These are phyloP conservation scores for Ambastaia sidthimunki DNA, from an alignment of 2,797 vertebrate genomes.

Conservation along the genomic window DNA sequence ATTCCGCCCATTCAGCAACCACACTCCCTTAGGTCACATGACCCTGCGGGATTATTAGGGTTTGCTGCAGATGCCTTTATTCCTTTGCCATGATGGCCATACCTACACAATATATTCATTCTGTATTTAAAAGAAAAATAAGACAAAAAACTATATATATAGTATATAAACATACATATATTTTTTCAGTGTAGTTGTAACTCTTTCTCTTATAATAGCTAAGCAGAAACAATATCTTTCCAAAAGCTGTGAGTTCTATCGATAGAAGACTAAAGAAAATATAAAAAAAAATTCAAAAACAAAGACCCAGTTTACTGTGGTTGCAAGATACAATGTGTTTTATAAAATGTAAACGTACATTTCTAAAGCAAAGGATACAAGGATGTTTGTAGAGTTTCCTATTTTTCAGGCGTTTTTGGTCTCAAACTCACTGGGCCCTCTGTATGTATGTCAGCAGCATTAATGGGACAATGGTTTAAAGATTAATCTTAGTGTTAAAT, in stretches of 20 bases:
- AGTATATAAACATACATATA: constrained; percentile 86
- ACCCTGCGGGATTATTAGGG: constrained; percentile 69
- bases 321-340: constrained; percentile 71
- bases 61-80: constrained; percentile 85
- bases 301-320: constrained; percentile 79
- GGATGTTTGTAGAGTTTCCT: constrained; percentile 60
- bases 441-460: constrained; percentile 70
- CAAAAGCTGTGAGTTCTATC: constrained; percentile 72
- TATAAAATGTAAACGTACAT: constrained; percentile 65
- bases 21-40: constrained; percentile 66
- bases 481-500: constrained; percentile 49
- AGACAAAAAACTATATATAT: constrained; percentile 82
- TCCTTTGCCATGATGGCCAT: constrained; percentile 82
- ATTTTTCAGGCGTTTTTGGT: constrained; percentile 59
- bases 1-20: constrained; percentile 77
- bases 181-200: constrained; percentile 87
- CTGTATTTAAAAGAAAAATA: constrained; percentile 83
- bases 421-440: constrained; percentile 64
- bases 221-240: constrained; percentile 72
- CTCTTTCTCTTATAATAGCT: constrained; percentile 78
- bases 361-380: constrained; percentile 62
- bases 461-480: constrained; percentile 50
- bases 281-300: constrained; percentile 63
- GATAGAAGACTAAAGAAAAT: constrained; percentile 69
- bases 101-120: constrained; percentile 82